Evolutionary conservation across 2,113 vertebrate genomes (phyloP), one percentile per base, ranked within the genome.

Genomic region (Cebus imitator): DNA sequence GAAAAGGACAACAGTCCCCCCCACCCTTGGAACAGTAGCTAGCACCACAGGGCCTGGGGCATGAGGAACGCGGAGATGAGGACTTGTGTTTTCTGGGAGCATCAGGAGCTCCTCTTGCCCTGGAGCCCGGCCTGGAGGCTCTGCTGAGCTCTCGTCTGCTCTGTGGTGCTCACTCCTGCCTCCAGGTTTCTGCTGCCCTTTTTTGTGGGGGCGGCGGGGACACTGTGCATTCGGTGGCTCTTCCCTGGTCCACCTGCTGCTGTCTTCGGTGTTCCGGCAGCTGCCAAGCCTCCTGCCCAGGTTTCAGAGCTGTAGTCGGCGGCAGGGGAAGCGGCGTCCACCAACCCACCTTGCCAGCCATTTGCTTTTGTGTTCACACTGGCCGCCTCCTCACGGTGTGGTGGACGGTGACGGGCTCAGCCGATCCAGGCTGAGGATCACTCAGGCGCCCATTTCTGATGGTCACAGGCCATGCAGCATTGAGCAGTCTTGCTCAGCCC

Each of bases 201-300:
- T 35, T 37, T 6, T 3, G 0, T 18, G 11, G 32, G 14, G 4
- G 1, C 1, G 1, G 30, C 4, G 13, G 27, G 16, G 32, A 40
- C 9, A 0, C 8, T 35, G 45, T 68, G 79, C 48, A 0, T 45
- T 37, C 0, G 1, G 5, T 1, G 5, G 21, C 66, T 57, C 50
- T 16, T 52, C 40, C 40, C 0, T 0, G 76, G n/a, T 8, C 52
- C 43, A 3, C 52, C 3, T 55, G 23, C 57, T 37, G 8, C 0
- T 1, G 27, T 68, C 75, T 25, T 21, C n/a, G 30, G 50, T 72
- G 75, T 75, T 37, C 27, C 18, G 0, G 0, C 6, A 8, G 43
- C 35, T 35, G 6, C 79, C 6, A 0, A 50, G 40, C 21, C 2
- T 23, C 37, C 14, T 83, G 6, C 16, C 70, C n/a, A 12, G 61